Base-by-base conservation (phyloP, 2,113 vertebrate genomes). In the Barnardius zonarius region DNA sequence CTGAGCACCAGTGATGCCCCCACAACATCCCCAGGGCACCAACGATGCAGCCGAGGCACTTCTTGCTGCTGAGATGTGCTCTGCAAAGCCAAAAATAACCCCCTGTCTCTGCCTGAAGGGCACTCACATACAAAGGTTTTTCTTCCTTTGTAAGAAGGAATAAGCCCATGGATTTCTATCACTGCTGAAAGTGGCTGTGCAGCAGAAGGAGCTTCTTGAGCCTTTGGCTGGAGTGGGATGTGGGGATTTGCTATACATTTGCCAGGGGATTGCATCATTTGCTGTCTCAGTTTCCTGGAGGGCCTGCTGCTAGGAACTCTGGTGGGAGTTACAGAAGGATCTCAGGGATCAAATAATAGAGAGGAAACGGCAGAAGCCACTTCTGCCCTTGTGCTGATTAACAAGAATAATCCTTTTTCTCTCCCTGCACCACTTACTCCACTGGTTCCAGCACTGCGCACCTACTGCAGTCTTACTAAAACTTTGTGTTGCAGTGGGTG, bases 221-320 rank as follows among this genome's bases (percentile, higher is more conserved):
- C 73, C 69, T 64, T 78, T 90, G 64, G 69, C 66, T 91, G 57
- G 57, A 86, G 69, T 3, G 18, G 68, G 72, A 90, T 68, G 76
- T 31, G 70, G 84, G 63, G 82, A 96, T 96, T 95, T 97, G 74
- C 63, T 75, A 43, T 61, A 90, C 31, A 61, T 80, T 93, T 76
- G 64, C 80, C 86, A 88, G 68, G 83, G 95, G 95, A 95, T 88
- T 87, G 86, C 59, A 67, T 54, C 78, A 52, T 79, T 81, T 86
- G 41, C 94, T 87, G 72, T 83, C 86, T 86, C 12, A 5, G 73
- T 59, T 92, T 84, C 69, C 93, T 91, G 52, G 69, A 85, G 39
- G 70, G 72, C 81, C 48, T 59, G 25, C 33, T 78, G 57, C 44
- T 86, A 31, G 67, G 37, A 96, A 72, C 39, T 88, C 83, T 31